Evolutionary conservation across 1,140 invertebrate genomes (phyloP), one percentile per base, ranked within the genome.

Genomic region (Zaprionus africanus): DNA sequence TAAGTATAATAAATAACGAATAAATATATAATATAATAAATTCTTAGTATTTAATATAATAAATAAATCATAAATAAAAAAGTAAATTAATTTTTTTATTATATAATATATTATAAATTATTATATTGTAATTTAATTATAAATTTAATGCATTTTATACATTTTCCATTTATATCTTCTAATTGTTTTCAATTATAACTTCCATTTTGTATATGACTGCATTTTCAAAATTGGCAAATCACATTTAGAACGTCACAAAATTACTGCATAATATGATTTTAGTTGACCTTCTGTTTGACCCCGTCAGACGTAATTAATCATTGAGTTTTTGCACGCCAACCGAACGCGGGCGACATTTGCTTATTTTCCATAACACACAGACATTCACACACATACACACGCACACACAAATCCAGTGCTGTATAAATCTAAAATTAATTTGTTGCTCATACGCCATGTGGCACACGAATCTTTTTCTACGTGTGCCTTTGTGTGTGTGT

Each of bases 391-490:
- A 57, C 28, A 60, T 59, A 67, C 56, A 56, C 54, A 77, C n/a
- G 11, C 53, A 46, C 7, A 28, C 28, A 31, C 2, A 31, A 31
- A 57, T 38, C 12, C 49, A 51, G 60, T 28, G 43, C 19, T 74
- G 59, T 66, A 72, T 78, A 81, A 90, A 90, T 90, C 85, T 82
- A 84, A 90, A 85, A 85, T 90, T 90, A 90, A 90, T 90, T 90
- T 90, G 85, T 78, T 78, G 65, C 31, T 41, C 65, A 78, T 78
- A 64, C 76, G 76, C 64, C 76, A 78, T 74, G 76, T 68, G 58
- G 51, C 49, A 66, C 68, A 53, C 54, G 53, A 57, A 17, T 71
- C 51, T 56, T 56, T 56, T 56, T 56, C 26, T 6, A 34, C 51
- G 19, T 62, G 28, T 43, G 43, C 11, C n/a, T n/a, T n/a, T n/a